Conservation (phyloP, 2,113 vertebrate species). For the Nansenia antarctica region DNA sequence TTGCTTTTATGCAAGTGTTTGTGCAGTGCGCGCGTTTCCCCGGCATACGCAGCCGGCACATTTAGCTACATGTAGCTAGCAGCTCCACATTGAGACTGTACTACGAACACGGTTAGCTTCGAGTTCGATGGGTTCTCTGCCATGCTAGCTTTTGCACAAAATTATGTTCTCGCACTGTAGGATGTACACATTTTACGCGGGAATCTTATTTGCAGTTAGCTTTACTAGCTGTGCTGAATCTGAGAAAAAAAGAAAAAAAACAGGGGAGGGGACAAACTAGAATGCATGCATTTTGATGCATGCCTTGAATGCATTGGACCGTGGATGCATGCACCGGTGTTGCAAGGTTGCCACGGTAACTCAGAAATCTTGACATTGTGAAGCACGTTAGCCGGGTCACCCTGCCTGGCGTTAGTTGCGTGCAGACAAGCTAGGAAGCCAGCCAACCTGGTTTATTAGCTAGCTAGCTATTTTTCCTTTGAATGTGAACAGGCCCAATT, state of each 20-base stretch:
- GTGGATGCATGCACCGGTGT: conserved; percentile 27
- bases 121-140: too few species aligned
- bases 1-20: conserved; percentile 40
- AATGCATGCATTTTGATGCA: conserved; percentile 48
- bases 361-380: not conserved
- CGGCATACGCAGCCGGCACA: not conserved
- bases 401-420: too few species aligned
- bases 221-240: not conserved
- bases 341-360: conserved; percentile 44
- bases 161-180: not conserved
- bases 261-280: conserved; percentile 31
- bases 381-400: too few species aligned
- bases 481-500: conserved; percentile 8
- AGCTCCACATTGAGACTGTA: conserved; percentile 31
- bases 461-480: not conserved
- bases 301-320: conserved; percentile 50
- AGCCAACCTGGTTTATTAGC: too few species aligned
- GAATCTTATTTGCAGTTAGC: not conserved
- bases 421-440: too few species aligned
- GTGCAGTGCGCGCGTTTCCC: not conserved
- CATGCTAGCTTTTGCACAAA: too few species aligned
- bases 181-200: not conserved
- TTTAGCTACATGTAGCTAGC: not conserved
- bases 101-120: conserved; percentile 16
- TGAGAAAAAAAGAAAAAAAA: too few species aligned